A percentile compares a stretch with the other conserved stretches of the same genome.
These are phyloP conservation scores for Athene noctua DNA, from an alignment of 2,113 vertebrate genomes.

Conservation along the genomic window DNA sequence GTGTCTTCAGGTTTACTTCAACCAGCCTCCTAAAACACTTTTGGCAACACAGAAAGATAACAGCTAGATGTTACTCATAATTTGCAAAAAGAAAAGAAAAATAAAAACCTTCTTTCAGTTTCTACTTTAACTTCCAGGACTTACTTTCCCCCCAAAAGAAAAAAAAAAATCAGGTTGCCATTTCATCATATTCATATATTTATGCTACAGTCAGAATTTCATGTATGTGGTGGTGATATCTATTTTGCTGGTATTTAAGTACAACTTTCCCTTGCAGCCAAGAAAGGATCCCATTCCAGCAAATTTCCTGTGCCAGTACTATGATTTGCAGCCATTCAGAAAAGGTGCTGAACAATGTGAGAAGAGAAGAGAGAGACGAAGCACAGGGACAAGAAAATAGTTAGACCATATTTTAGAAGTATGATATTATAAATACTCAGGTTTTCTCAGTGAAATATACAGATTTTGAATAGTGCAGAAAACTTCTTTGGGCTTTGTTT, in stretches of 20 bases:
- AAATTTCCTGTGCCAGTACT: background rate
- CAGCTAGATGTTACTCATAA: background rate
- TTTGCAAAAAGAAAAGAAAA: background rate
- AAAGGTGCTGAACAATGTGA: background rate
- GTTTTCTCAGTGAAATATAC: background rate
- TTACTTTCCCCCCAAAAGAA: background rate
- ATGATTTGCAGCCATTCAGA: background rate
- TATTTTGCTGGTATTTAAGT: background rate
- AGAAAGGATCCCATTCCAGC: background rate
- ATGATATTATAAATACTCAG: background rate
- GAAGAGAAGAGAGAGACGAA: background rate
- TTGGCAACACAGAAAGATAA: background rate
- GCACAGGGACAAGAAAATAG: background rate
- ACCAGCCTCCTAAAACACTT: background rate
- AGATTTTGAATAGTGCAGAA: background rate
- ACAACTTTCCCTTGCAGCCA: background rate
- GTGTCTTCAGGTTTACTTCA: background rate
- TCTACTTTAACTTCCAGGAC: background rate
- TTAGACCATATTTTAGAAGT: background rate
- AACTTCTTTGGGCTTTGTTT: background rate
- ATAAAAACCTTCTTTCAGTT: background rate
- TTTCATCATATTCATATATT: background rate
- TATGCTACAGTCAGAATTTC: background rate
- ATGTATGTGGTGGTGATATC: fast-evolving
- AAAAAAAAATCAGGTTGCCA: background rate